Conservation (phyloP, 1,140 invertebrate genomes). For the Wiebesia pumilae region DNA sequence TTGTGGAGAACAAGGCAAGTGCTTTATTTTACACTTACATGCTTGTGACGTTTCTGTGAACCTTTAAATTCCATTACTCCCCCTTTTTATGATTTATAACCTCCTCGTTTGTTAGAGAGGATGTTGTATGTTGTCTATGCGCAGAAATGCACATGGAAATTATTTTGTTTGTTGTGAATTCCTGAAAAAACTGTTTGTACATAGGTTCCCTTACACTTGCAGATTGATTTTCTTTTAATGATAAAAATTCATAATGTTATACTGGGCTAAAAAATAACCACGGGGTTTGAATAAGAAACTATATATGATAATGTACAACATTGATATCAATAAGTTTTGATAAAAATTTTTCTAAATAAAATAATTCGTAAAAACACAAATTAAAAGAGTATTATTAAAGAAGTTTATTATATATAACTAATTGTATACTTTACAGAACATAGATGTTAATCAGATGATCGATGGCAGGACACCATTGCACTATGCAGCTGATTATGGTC, state of each 20-base stretch:
- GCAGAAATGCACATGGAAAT: background rate
- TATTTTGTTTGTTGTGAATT: background rate
- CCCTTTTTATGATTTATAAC: background rate
- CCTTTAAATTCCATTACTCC: background rate
- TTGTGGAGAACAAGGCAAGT: conserved; percentile 88
- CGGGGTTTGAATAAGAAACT: too few species aligned
- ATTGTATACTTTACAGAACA: conserved; percentile 77
- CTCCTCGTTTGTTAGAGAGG: background rate
- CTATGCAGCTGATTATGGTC: conserved; percentile 97
- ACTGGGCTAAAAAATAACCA: too few species aligned
- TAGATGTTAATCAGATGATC: conserved; percentile 89
- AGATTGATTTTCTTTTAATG: too few species aligned
- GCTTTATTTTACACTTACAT: background rate
- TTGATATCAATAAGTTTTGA: too few species aligned
- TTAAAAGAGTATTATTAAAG: too few species aligned
- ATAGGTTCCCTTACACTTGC: too few species aligned
- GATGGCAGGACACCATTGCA: conserved; percentile 90
- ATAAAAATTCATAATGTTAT: too few species aligned
- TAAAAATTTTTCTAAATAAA: too few species aligned
- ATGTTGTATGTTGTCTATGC: background rate
- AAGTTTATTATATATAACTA: background rate
- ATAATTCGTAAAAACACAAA: too few species aligned
- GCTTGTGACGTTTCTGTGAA: background rate
- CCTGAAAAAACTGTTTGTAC: too few species aligned
- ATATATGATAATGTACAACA: too few species aligned